These are phyloP conservation scores for Agrilus mali DNA, from an alignment of 2,888 invertebrate species.

Conservation along the genomic window DNA sequence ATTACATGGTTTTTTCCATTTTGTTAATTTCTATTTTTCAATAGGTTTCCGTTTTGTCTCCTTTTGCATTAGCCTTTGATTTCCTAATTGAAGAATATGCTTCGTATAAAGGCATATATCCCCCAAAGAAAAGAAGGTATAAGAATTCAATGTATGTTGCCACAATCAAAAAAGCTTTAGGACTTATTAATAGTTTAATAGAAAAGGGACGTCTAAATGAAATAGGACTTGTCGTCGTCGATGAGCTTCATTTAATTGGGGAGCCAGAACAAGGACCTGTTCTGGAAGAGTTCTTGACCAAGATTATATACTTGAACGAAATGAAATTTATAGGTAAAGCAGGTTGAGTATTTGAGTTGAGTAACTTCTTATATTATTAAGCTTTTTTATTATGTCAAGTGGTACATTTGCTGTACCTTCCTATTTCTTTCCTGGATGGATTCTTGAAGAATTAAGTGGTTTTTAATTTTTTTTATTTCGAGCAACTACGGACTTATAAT, in stretches of 20 bases:
- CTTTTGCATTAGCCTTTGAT: conserved; percentile 75
- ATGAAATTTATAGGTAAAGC: too few relatives aligned
- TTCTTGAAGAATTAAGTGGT: too few relatives aligned
- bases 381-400: too few relatives aligned
- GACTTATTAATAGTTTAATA: conserved; percentile 73
- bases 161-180: conserved; percentile 89
- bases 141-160: conserved; percentile 78
- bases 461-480: too few relatives aligned
- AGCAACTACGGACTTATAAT: too few relatives aligned
- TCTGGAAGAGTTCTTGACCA: conserved; percentile 73
- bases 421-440: too few relatives aligned
- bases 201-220: conserved; percentile 62
- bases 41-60: conserved; percentile 69
- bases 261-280: conserved; percentile 75
- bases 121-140: conserved; percentile 59
- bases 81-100: conserved; percentile 95
- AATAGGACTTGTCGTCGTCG: conserved; percentile 71
- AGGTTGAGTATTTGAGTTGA: too few relatives aligned
- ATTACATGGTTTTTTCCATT: too few relatives aligned
- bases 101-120: conserved; percentile 73
- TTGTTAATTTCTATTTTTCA: conserved; percentile 12
- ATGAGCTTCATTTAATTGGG: conserved; percentile 89
- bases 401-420: too few relatives aligned
- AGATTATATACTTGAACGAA: conserved; percentile 52
- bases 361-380: too few relatives aligned